Conservation (phyloP, 2,797 vertebrate species). For the Fistularia commersonii region DNA sequence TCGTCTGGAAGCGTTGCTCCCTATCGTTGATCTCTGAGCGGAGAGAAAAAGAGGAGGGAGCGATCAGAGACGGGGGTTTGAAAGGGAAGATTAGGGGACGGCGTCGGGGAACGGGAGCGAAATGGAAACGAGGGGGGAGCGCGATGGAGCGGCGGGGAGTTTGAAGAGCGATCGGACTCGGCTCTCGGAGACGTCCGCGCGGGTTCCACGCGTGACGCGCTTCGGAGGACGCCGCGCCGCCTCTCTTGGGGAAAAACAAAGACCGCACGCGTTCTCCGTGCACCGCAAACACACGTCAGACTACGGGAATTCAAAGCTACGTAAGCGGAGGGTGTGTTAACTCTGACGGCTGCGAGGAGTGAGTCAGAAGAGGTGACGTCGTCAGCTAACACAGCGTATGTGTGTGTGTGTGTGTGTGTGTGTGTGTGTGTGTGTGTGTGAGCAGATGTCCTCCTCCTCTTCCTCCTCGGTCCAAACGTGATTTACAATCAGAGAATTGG, state of each 20-base stretch:
- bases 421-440: constrained; percentile 35
- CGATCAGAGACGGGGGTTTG: constrained; percentile 23
- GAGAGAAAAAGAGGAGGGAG: constrained; percentile 9
- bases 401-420: constrained; percentile 19
- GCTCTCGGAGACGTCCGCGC: constrained; percentile 15
- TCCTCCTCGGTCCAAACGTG: constrained; percentile 53
- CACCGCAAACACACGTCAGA: constrained; percentile 12
- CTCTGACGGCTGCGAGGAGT: constrained; percentile 60
- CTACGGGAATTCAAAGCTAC: constrained; percentile 19
- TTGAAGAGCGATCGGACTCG: constrained; percentile 27
- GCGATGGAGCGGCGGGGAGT: constrained; percentile 6
- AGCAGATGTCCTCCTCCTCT: constrained; percentile 71
- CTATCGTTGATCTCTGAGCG: constrained; percentile 87
- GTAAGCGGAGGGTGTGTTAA: constrained; percentile 55
- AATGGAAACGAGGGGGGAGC: constrained; percentile 14
- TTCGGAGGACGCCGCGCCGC: too few relatives aligned
- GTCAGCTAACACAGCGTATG: constrained; percentile 60
- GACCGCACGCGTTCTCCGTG: constrained; percentile 45
- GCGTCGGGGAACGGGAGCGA: constrained; percentile 5
- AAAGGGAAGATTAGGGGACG: constrained; percentile 9
- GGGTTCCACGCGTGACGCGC: too few relatives aligned
- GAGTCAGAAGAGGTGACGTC: constrained; percentile 76
- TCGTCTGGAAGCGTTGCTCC: constrained; percentile 86
- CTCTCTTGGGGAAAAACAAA: constrained; percentile 33
- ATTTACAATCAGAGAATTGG: constrained; percentile 60